Conservation (phyloP, 35 echinoderm and acorn worm species). For the Heliocidaris tuberculata region DNA sequence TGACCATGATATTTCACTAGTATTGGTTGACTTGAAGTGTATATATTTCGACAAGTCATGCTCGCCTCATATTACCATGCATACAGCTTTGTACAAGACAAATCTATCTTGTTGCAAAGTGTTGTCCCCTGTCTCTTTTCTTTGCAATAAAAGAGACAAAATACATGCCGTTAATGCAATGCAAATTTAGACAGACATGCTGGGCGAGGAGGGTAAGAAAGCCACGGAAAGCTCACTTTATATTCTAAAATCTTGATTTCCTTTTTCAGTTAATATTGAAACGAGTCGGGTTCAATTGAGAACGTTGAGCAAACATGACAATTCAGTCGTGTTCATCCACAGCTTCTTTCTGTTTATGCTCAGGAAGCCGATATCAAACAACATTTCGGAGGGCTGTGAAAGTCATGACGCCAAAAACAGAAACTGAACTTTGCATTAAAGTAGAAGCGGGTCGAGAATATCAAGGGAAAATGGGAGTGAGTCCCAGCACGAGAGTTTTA, state of each 20-base stretch:
- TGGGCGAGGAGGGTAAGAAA: neutral
- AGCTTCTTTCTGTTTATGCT: neutral
- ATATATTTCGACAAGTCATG: neutral
- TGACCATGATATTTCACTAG: neutral
- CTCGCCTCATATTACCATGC: no score
- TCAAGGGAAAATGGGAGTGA: neutral
- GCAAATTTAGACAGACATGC: conserved; percentile 36
- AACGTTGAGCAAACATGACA: neutral
- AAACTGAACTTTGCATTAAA: conserved; percentile 13
- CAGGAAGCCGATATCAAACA: neutral
- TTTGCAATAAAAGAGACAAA: neutral
- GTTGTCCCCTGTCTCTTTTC: no score
- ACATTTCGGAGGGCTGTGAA: neutral
- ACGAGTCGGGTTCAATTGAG: neutral
- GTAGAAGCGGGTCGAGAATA: neutral
- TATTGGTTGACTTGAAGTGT: neutral
- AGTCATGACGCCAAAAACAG: conserved; percentile 16
- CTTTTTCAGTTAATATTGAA: conserved; percentile 4
- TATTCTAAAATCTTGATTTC: neutral
- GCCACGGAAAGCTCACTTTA: neutral
- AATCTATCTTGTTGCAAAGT: no score
- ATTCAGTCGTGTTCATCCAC: neutral
- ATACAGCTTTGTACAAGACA: no score
- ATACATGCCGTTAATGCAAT: neutral
- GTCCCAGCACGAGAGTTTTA: no score